Percentiles rank a stretch among this genome's conserved stretches.
Evolutionary conservation across 2,113 vertebrate genomes (phyloP).

Genomic region (Leucoraja erinaceus): DNA sequence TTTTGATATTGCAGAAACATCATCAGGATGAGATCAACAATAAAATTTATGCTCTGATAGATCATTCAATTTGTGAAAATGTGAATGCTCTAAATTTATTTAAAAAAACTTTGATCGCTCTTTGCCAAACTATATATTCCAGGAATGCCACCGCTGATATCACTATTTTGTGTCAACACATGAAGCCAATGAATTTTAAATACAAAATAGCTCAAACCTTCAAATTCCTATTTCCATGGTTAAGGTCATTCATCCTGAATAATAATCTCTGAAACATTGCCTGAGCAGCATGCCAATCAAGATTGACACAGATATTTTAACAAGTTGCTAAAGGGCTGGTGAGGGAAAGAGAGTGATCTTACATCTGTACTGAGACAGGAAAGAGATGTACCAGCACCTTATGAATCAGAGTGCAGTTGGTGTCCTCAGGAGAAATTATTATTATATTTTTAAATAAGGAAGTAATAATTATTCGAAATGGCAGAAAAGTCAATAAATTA

Average conservation of each 20-base stretch:
- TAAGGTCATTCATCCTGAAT: not conserved
- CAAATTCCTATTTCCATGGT: not conserved
- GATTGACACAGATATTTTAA: not conserved
- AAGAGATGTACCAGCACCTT: not conserved
- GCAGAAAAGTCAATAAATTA: no score
- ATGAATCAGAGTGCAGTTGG: not conserved
- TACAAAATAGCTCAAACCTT: not conserved
- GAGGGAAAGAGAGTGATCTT: not conserved
- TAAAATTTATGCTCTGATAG: not conserved
- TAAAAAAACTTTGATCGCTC: not conserved
- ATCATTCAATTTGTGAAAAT: not conserved
- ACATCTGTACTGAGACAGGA: not conserved
- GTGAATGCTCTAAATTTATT: not conserved
- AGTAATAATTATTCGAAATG: no score
- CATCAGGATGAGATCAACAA: not conserved
- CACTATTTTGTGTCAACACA: not conserved
- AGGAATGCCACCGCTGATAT: not conserved
- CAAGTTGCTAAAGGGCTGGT: not conserved
- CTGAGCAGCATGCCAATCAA: not conserved
- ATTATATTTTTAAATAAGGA: not conserved
- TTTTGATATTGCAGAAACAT: not conserved
- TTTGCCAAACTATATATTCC: not conserved
- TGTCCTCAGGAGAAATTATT: not conserved
- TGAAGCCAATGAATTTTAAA: not conserved
- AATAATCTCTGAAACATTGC: conserved; percentile 1